Conservation (phyloP, 2,888 invertebrate species). For the Tribolium freemani region DNA sequence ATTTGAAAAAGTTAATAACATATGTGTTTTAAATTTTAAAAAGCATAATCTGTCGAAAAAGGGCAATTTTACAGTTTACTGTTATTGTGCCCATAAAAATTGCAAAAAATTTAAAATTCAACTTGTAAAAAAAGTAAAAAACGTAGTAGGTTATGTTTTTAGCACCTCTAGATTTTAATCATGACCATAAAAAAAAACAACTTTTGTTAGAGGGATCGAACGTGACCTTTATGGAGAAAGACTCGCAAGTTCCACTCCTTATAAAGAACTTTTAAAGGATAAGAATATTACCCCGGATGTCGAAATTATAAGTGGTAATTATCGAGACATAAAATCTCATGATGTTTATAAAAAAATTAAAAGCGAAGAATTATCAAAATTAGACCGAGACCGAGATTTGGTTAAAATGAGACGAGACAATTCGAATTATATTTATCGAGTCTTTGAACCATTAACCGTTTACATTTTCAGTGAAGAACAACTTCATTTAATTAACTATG, state of each 20-base stretch:
- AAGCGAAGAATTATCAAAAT: neutral
- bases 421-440: no score
- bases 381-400: neutral
- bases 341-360: no score
- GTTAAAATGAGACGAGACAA: neutral
- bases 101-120: neutral
- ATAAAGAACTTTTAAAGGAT: neutral
- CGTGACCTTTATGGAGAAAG: neutral
- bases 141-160: neutral
- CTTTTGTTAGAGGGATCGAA: no score
- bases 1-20: neutral
- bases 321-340: neutral
- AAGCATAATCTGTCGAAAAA: no score
- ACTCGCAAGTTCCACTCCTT: neutral
- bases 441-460: no score
- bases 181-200: neutral
- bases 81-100: neutral
- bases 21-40: neutral
- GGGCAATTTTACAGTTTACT: neutral
- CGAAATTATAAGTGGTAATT: neutral
- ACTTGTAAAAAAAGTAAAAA: neutral
- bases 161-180: neutral
- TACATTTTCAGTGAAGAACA: no score
- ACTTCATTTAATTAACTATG: no score
- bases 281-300: neutral